phyloP scores from a whole-genome alignment of 2,888 invertebrate species.

The Antitype chi region DNA sequence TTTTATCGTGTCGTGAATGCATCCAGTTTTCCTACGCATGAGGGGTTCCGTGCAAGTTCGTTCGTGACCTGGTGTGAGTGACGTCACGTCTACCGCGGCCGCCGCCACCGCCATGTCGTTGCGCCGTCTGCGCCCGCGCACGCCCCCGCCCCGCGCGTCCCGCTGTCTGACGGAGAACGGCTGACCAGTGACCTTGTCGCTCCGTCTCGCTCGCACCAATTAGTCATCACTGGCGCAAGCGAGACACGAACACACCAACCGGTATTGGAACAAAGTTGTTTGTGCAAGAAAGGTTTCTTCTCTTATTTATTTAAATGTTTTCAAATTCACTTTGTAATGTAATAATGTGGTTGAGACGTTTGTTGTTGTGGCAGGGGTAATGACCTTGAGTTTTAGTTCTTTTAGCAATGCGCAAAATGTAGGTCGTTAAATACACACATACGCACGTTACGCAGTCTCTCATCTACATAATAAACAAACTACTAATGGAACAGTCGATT shows the following conservation, averaged over 20 bases:
- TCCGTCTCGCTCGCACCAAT: constrained; percentile 78
- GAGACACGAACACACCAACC: constrained; percentile 76
- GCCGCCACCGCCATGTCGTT: constrained; percentile 81
- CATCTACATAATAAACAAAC: constrained; percentile 61
- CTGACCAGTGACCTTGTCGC: constrained; percentile 89
- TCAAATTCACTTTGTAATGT: constrained; percentile 86
- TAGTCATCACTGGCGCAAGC: constrained; percentile 70
- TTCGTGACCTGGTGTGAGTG: constrained; percentile 80
- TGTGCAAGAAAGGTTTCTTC: constrained; percentile 87
- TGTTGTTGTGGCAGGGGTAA: constrained; percentile 83
- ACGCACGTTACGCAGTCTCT: constrained; percentile 43
- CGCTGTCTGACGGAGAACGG: constrained; percentile 88
- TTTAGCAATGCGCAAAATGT: constrained; percentile 77
- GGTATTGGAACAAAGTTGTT: constrained; percentile 84
- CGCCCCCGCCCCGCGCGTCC: constrained; percentile 79
- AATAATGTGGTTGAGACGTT: constrained; percentile 79
- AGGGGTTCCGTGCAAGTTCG: constrained; percentile 81
- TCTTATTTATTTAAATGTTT: constrained; percentile 87
- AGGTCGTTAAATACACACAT: constrained; percentile 68
- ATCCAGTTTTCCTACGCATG: constrained; percentile 87
- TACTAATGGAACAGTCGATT: constrained; percentile 36
- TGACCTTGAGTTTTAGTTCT: constrained; percentile 82
- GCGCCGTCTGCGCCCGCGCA: constrained; percentile 87
- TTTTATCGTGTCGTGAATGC: constrained; percentile 79
- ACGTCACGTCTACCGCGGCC: constrained; percentile 84